Conservation (phyloP, 2,888 invertebrate genomes). For the Pammene fasciana region DNA sequence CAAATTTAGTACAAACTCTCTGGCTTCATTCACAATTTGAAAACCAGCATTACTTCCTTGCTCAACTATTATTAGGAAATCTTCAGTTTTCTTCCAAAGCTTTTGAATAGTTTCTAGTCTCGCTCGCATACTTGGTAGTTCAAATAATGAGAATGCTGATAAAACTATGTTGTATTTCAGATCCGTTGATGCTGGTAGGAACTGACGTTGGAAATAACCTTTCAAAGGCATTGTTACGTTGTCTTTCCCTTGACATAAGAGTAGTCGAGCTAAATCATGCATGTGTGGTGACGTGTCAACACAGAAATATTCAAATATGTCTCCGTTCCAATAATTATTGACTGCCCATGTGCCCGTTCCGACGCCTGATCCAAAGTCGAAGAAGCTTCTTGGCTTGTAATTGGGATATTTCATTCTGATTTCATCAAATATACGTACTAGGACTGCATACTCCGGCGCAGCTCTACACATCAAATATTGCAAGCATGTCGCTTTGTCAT, state of each 20-base stretch:
- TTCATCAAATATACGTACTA: slow-evolving; percentile 89
- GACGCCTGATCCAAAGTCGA: slow-evolving; percentile 96
- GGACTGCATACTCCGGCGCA: slow-evolving; percentile 89
- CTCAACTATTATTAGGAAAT: slow-evolving; percentile 92
- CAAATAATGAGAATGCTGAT: slow-evolving; percentile 91
- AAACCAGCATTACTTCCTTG: slow-evolving; percentile 93
- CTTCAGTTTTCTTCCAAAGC: slow-evolving; percentile 93
- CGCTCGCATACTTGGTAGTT: slow-evolving; percentile 86
- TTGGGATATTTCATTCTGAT: slow-evolving; percentile 85
- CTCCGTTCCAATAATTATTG: slow-evolving; percentile 86
- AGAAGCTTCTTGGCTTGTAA: slow-evolving; percentile 89
- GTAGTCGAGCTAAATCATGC: slow-evolving; percentile 90
- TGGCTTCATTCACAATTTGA: slow-evolving; percentile 90
- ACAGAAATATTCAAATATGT: slow-evolving; percentile 91
- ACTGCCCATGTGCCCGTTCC: slow-evolving; percentile 95
- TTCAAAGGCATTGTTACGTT: slow-evolving; percentile 83
- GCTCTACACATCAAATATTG: slow-evolving; percentile 89
- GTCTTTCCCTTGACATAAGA: slow-evolving; percentile 87
- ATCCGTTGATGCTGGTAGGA: slow-evolving; percentile 86
- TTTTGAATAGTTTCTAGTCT: slow-evolving; percentile 88
- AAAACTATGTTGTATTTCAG: slow-evolving; percentile 90
- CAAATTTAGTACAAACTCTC: slow-evolving; percentile 89
- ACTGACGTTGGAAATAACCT: slow-evolving; percentile 90
- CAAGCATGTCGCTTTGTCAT: slow-evolving; percentile 85
- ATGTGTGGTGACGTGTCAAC: slow-evolving; percentile 92